These are phyloP conservation scores for Symphodus melops DNA, from an alignment of 2,113 vertebrate species.

Conservation along the genomic window DNA sequence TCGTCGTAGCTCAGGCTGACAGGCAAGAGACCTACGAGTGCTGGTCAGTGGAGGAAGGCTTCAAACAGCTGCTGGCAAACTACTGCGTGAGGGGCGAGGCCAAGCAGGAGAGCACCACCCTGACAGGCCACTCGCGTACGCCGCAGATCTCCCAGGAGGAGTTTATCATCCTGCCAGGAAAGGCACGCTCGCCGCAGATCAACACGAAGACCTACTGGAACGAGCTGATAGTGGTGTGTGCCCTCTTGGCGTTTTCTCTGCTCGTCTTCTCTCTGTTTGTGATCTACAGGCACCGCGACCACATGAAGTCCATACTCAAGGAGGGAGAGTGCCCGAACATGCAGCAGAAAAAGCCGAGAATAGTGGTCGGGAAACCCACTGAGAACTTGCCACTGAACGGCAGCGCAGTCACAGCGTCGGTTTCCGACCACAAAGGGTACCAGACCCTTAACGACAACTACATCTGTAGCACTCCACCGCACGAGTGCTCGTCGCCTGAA, in stretches of 20 bases:
- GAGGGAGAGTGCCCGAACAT: conserved; percentile 84
- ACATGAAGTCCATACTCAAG: conserved; percentile 93
- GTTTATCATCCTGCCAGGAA: conserved; percentile 77
- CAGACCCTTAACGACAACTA: conserved; percentile 93
- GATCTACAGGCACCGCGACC: conserved; percentile 86
- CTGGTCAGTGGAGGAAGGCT: conserved; percentile 92
- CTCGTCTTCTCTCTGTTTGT: conserved; percentile 86
- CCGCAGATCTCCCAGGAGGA: conserved; percentile 64
- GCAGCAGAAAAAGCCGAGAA: conserved; percentile 86
- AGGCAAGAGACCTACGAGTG: conserved; percentile 89
- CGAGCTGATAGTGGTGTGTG: conserved; percentile 91
- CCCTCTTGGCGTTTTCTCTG: conserved; percentile 84
- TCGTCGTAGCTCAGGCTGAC: conserved; percentile 88
- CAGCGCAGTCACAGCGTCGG: conserved; percentile 77
- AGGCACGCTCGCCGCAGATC: conserved; percentile 75
- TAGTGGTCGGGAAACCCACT: conserved; percentile 76
- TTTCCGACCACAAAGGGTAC: conserved; percentile 93
- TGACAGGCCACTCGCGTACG: conserved; percentile 80
- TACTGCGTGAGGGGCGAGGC: conserved; percentile 87
- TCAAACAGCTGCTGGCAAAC: conserved; percentile 91
- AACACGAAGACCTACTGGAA: conserved; percentile 93
- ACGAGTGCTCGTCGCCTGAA: conserved; percentile 83
- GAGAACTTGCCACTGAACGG: conserved; percentile 93
- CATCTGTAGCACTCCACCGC: conserved; percentile 85
- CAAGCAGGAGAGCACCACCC: conserved; percentile 73